phyloP scores from a whole-genome alignment of 1,140 invertebrate species.

The Rhopalosiphum maidis region DNA sequence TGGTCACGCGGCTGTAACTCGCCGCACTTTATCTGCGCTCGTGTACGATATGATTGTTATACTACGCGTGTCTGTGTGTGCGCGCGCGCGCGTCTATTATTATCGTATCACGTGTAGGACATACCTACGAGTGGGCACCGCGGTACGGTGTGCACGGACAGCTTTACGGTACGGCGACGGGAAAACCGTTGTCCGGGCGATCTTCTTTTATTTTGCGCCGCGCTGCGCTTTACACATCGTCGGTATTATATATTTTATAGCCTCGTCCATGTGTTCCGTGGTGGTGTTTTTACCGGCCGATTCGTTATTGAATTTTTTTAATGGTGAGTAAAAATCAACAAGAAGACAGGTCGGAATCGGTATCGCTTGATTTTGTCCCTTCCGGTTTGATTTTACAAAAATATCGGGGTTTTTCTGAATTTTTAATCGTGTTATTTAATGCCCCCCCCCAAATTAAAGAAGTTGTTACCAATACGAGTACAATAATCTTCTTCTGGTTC shows the following conservation, averaged over 20 bases:
- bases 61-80: background rate
- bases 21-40: background rate
- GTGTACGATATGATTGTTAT: background rate
- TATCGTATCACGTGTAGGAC: background rate
- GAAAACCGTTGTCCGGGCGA: background rate
- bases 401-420: background rate
- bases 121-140: no score
- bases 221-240: background rate
- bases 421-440: background rate
- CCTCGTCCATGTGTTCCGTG: no score
- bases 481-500: background rate
- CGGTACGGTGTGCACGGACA: background rate
- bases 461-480: background rate
- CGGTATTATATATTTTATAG: no score
- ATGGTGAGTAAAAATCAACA: no score
- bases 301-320: no score
- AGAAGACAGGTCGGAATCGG: no score
- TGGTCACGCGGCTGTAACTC: conserved; percentile 1
- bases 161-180: background rate
- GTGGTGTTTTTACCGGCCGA: no score
- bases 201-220: background rate
- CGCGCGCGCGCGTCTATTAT: background rate
- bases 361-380: background rate
- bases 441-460: background rate
- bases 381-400: no score